Evolutionary conservation across 2,797 vertebrate species (phyloP).

Genomic region (Fratercula arctica): DNA sequence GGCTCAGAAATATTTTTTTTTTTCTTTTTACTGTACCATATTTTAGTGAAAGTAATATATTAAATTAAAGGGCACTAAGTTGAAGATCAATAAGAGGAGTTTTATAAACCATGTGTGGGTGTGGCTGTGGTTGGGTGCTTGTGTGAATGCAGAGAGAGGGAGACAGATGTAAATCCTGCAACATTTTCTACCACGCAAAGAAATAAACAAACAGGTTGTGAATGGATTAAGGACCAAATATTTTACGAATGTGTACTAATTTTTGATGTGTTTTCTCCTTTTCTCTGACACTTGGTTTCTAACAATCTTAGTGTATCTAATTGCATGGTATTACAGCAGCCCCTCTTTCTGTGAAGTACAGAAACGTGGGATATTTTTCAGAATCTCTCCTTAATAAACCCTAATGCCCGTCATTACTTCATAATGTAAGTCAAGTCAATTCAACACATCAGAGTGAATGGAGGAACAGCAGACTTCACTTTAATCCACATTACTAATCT

Average conservation of each 20-base stretch:
- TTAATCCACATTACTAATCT: not conserved
- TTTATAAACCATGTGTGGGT: not conserved
- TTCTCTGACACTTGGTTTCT: not conserved
- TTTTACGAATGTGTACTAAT: not conserved
- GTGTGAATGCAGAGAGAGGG: not conserved
- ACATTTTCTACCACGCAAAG: not conserved
- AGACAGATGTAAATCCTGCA: not conserved
- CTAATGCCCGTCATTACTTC: not conserved
- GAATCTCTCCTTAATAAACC: not conserved
- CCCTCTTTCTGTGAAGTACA: not conserved
- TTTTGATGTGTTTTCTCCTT: not conserved
- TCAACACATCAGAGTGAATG: not conserved
- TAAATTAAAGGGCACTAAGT: not conserved
- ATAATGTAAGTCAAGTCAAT: not conserved
- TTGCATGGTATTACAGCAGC: not conserved
- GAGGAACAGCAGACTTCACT: not conserved
- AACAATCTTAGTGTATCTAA: not conserved
- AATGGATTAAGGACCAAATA: not conserved
- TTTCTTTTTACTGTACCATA: not conserved
- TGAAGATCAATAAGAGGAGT: not conserved
- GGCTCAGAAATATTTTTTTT: not conserved
- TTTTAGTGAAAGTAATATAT: not conserved
- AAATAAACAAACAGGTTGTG: not conserved
- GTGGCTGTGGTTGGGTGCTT: not conserved
- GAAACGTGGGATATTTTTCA: not conserved